phyloP scores from a whole-genome alignment of 2,113 vertebrate species.

The Cebus imitator region DNA sequence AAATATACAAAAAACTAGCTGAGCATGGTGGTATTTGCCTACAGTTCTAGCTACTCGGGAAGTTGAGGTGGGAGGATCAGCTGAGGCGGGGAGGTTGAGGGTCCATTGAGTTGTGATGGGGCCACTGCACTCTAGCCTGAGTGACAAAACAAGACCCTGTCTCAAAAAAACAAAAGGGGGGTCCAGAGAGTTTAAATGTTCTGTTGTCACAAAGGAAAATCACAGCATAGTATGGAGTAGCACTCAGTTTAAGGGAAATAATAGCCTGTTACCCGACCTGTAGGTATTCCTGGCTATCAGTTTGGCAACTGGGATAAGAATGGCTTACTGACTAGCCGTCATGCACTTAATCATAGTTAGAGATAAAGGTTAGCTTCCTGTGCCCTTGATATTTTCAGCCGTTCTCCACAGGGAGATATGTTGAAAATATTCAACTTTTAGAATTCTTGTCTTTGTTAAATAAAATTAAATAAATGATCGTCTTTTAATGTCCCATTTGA shows the following conservation, averaged over 20 bases:
- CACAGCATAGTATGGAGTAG: not conserved
- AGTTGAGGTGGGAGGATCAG: too few relatives aligned
- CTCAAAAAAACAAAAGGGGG: too few relatives aligned
- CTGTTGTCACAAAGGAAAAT: not conserved
- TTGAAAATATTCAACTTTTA: constrained; percentile 29
- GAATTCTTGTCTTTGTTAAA: constrained; percentile 39
- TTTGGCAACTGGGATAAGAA: not conserved
- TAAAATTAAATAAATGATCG: constrained; percentile 7
- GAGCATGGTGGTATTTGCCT: too few relatives aligned
- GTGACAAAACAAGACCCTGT: too few relatives aligned
- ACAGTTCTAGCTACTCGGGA: too few relatives aligned
- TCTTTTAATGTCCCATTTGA: not conserved
- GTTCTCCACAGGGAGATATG: not conserved
- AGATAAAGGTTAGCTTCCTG: not conserved
- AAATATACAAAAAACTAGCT: too few relatives aligned
- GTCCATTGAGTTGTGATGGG: too few relatives aligned
- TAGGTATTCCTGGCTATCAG: not conserved
- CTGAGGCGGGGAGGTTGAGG: too few relatives aligned
- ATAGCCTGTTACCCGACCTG: not conserved
- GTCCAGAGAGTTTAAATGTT: not conserved
- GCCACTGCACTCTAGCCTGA: too few relatives aligned
- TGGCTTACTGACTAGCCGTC: not conserved
- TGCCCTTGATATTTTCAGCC: not conserved
- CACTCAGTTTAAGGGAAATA: not conserved
- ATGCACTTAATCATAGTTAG: not conserved